These are phyloP conservation scores for Zaprionus vittiger DNA, from an alignment of 1,140 invertebrate genomes.

Conservation along the genomic window DNA sequence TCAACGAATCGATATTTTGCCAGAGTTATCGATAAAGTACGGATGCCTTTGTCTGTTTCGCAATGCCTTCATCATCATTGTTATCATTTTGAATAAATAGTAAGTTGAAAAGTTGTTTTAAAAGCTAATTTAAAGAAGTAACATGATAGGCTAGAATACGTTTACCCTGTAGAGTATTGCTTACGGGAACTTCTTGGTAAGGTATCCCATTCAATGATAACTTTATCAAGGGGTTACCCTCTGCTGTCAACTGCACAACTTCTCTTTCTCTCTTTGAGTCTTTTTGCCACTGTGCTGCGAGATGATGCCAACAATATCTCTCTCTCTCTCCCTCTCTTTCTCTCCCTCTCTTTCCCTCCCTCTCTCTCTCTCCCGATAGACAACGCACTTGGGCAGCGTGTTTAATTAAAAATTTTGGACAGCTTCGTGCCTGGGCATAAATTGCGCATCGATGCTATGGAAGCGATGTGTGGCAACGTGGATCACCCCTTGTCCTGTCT, in stretches of 20 bases:
- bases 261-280: neutral
- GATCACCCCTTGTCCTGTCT: neutral
- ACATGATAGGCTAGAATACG: too few species aligned
- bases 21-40: constrained; percentile 1
- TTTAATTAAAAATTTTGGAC: constrained; percentile 77
- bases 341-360: too few species aligned
- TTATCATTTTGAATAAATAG: neutral
- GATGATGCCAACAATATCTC: neutral
- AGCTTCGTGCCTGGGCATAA: constrained; percentile 72
- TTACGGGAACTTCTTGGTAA: too few species aligned
- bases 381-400: constrained; percentile 26
- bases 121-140: too few species aligned
- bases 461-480: constrained; percentile 1
- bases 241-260: too few species aligned
- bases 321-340: too few species aligned
- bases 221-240: too few species aligned
- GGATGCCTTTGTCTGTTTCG: neutral
- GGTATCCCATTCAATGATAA: too few species aligned
- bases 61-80: neutral
- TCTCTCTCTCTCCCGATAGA: neutral
- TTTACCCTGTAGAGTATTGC: too few species aligned
- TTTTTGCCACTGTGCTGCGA: neutral
- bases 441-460: constrained; percentile 60
- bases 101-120: neutral
- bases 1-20: constrained; percentile 5